Evolutionary conservation across 2,797 vertebrate species (phyloP).

Genomic region (Mormyrops attenuatus): DNA sequence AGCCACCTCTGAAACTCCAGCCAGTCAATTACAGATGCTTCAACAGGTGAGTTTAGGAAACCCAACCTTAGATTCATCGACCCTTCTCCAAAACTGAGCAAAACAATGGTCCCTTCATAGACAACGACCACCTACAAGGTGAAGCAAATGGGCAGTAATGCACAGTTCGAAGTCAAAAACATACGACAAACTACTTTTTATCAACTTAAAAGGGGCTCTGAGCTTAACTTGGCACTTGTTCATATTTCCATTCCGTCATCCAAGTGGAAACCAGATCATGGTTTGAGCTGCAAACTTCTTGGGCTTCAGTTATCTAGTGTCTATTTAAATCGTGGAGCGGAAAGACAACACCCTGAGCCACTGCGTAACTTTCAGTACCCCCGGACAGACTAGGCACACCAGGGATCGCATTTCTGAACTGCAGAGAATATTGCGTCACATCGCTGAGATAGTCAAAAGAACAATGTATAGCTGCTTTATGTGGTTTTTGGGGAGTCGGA

Average conservation of each 20-base stretch:
- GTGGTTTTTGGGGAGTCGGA: not conserved
- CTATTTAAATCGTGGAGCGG: conserved; percentile 57
- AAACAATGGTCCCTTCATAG: not conserved
- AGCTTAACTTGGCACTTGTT: conserved; percentile 41
- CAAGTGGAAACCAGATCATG: conserved; percentile 52
- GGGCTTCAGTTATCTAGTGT: conserved; percentile 40
- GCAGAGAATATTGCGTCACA: conserved; percentile 39
- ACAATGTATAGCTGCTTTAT: not conserved
- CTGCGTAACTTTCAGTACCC: conserved; percentile 40
- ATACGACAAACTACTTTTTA: not conserved
- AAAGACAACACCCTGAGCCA: conserved; percentile 44
- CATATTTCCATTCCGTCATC: conserved; percentile 59
- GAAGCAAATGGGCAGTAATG: not conserved
- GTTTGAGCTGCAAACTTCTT: conserved; percentile 43
- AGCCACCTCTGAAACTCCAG: conserved; percentile 44
- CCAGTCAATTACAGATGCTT: conserved; percentile 70
- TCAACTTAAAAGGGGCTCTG: not conserved
- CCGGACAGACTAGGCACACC: conserved; percentile 40
- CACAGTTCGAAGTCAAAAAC: not conserved
- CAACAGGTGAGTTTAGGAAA: conserved; percentile 74
- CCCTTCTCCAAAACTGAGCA: not conserved
- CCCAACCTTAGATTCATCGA: not conserved
- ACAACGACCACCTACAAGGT: not conserved
- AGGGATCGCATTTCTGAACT: conserved; percentile 42
- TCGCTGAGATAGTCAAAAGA: not conserved